phyloP scores from a whole-genome alignment of 1,140 invertebrate genomes.

The Thaumetopoea pityocampa region DNA sequence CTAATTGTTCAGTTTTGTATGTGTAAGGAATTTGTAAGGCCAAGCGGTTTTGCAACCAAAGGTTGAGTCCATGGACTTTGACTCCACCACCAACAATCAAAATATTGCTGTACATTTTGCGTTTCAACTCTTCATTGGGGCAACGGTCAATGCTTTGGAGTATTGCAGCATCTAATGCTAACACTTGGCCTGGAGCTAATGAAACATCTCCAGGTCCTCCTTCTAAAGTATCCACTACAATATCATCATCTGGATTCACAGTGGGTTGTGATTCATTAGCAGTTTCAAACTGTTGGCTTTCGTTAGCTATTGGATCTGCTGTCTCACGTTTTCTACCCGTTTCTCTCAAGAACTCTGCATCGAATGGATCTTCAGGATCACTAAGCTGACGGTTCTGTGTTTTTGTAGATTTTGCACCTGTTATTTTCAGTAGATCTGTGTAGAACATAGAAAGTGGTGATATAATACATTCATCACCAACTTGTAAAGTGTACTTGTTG shows the following conservation, averaged over 20 bases:
- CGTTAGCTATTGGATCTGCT: slow-evolving; percentile 71
- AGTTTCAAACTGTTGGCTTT: slow-evolving; percentile 80
- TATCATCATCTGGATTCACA: slow-evolving; percentile 82
- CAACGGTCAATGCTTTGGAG: slow-evolving; percentile 94
- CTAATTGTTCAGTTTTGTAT: slow-evolving; percentile 86
- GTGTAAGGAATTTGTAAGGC: slow-evolving; percentile 88
- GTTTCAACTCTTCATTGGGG: slow-evolving; percentile 90
- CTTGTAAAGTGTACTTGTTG: slow-evolving; percentile 86
- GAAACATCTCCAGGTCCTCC: slow-evolving; percentile 77
- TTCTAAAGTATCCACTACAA: slow-evolving; percentile 87
- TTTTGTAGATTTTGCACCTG: slow-evolving; percentile 83
- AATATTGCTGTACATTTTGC: slow-evolving; percentile 96
- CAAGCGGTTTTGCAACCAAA: slow-evolving; percentile 93
- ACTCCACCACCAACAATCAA: slow-evolving; percentile 93
- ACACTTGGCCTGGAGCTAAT: slow-evolving; percentile 84
- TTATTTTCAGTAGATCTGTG: slow-evolving; percentile 91
- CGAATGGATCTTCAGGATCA: slow-evolving; percentile 95
- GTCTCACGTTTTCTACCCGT: slow-evolving; percentile 83
- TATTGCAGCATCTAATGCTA: slow-evolving; percentile 93
- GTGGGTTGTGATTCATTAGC: slow-evolving; percentile 56
- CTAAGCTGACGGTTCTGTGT: slow-evolving; percentile 85
- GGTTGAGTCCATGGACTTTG: slow-evolving; percentile 90
- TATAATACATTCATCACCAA: slow-evolving; percentile 95
- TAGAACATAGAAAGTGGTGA: slow-evolving; percentile 92
- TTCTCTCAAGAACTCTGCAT: slow-evolving; percentile 93